Evolutionary conservation across 2,888 invertebrate species (phyloP).

Genomic region (Acrocyrtus sp.): DNA sequence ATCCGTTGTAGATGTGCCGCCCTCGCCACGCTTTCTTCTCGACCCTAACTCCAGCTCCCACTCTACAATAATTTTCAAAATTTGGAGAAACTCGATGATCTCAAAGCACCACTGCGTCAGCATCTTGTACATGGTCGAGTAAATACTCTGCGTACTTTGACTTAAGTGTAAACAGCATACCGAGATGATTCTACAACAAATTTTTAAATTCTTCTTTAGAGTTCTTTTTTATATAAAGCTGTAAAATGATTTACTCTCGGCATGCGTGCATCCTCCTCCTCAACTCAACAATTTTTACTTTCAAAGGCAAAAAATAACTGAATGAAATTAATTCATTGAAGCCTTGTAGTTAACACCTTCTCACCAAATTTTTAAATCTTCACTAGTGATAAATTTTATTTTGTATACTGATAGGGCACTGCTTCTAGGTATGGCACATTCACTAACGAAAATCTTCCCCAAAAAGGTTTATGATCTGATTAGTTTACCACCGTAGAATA

Average conservation of each 20-base stretch:
- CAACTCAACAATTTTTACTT: too few relatives aligned
- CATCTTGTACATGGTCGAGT: constrained; percentile 32
- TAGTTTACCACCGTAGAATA: constrained; percentile 15
- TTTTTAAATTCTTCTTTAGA: too few relatives aligned
- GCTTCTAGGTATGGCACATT: background rate
- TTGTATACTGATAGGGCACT: background rate
- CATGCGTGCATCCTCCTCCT: too few relatives aligned
- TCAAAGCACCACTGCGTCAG: constrained; percentile 39
- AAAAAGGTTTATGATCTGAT: too few relatives aligned
- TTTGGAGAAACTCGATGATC: constrained; percentile 43
- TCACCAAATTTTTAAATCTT: too few relatives aligned
- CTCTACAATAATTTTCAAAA: constrained; percentile 41
- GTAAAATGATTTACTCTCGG: too few relatives aligned
- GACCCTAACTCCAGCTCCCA: constrained; percentile 43
- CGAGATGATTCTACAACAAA: too few relatives aligned
- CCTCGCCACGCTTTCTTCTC: background rate
- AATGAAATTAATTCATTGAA: background rate
- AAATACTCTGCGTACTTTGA: background rate
- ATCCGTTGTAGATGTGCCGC: background rate
- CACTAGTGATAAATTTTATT: too few relatives aligned
- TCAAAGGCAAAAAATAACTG: too few relatives aligned
- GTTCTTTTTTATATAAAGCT: too few relatives aligned
- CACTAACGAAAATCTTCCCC: too few relatives aligned
- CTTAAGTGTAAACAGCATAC: too few relatives aligned
- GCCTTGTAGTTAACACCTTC: background rate